These are phyloP conservation scores for Sphaerodactylus townsendi DNA, from an alignment of 2,113 vertebrate genomes.

Conservation along the genomic window DNA sequence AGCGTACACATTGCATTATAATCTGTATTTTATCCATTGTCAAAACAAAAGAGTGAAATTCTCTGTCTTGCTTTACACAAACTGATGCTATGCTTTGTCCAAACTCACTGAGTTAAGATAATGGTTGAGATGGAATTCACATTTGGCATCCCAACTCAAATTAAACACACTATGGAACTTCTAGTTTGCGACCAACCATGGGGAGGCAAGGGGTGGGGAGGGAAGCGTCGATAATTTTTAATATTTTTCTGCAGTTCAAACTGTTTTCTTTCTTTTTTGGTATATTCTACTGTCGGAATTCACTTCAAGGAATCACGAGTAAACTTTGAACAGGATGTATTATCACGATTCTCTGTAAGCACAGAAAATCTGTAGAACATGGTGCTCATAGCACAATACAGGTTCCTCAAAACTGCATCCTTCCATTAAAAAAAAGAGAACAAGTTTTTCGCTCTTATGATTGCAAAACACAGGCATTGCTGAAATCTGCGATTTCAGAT, in stretches of 20 bases:
- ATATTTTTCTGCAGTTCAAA: neutral
- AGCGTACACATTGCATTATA: neutral
- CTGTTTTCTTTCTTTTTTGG: neutral
- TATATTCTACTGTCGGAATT: conserved; percentile 2
- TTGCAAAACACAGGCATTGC: neutral
- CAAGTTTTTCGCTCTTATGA: neutral
- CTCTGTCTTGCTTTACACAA: neutral
- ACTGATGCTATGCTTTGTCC: neutral
- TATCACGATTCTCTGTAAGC: conserved; percentile 12
- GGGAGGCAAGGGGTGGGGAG: fast-evolving
- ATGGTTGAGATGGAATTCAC: neutral
- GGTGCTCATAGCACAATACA: too few species aligned
- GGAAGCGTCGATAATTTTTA: neutral
- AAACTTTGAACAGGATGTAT: conserved; percentile 55
- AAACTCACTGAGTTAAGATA: neutral
- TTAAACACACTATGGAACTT: neutral
- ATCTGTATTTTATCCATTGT: neutral
- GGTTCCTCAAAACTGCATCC: neutral
- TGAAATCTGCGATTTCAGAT: neutral
- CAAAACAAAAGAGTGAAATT: neutral
- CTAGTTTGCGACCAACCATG: neutral
- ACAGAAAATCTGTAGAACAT: neutral
- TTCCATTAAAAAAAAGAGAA: neutral
- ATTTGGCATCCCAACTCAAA: neutral
- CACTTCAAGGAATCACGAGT: conserved; percentile 34